Evolutionary conservation across 2,113 vertebrate species (phyloP).

Genomic region (Ahaetulla prasina): DNA sequence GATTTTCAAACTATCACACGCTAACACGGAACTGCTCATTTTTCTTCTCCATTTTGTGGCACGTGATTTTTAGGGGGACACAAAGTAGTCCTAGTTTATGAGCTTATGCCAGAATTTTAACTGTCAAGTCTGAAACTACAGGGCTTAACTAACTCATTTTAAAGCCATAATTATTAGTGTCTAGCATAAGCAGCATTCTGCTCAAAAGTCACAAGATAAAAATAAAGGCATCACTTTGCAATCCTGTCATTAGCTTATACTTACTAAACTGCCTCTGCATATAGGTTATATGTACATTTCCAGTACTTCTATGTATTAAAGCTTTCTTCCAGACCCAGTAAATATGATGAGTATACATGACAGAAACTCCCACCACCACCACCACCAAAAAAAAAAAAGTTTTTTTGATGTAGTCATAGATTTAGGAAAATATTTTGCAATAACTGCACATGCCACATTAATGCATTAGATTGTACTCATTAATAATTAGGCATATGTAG

Average conservation of each 20-base stretch:
- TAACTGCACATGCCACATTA: conserved; percentile 4
- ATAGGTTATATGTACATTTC: not conserved
- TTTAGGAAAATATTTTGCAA: not conserved
- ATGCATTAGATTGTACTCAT: not conserved
- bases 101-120: not conserved
- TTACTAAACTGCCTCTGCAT: not conserved
- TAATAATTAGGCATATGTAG: not conserved
- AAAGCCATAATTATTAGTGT: not conserved
- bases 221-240: not conserved
- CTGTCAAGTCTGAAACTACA: not conserved
- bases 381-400: not conserved
- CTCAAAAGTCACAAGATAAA: not conserved
- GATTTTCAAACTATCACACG: not conserved
- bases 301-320: not conserved
- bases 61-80: not conserved
- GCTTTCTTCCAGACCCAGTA: not conserved
- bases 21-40: not conserved
- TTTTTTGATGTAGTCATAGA: not conserved
- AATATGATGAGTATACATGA: not conserved
- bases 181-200: not conserved
- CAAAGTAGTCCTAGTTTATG: not conserved
- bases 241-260: not conserved
- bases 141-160: not conserved
- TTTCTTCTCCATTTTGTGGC: not conserved
- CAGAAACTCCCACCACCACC: not conserved